phyloP scores from a whole-genome alignment of 2,113 vertebrate genomes.

The Colossoma macropomum region DNA sequence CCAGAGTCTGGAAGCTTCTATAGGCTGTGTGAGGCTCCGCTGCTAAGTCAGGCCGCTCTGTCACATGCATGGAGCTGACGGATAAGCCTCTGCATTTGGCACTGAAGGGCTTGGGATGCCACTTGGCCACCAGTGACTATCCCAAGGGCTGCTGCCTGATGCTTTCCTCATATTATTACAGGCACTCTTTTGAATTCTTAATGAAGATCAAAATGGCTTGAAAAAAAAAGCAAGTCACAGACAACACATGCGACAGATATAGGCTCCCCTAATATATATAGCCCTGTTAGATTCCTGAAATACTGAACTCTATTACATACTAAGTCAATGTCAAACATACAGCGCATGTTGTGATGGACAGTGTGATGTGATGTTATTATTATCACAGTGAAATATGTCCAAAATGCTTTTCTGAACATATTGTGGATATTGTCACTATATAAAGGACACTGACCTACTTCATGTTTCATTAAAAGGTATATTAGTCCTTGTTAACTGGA shows the following conservation, averaged over 20 bases:
- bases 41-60: background rate
- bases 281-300: background rate
- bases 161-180: background rate
- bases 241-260: background rate
- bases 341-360: no score
- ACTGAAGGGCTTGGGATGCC: background rate
- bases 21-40: constrained; percentile 3
- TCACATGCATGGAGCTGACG: background rate
- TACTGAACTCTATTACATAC: background rate
- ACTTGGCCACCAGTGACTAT: background rate
- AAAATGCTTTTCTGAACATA: no score
- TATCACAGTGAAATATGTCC: background rate
- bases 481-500: no score
- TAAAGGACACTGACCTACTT: no score
- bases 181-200: background rate
- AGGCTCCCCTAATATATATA: background rate
- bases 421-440: no score
- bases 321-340: background rate
- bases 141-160: background rate
- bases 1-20: constrained; percentile 19
- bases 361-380: background rate
- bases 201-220: background rate
- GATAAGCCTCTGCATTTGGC: constrained; percentile 1
- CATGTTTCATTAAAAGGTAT: no score
- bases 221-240: background rate